A percentile compares a stretch with the other conserved stretches of the same genome.
Conservation (phyloP, 2,888 invertebrate genomes). For the Barypeithes pellucidus region DNA sequence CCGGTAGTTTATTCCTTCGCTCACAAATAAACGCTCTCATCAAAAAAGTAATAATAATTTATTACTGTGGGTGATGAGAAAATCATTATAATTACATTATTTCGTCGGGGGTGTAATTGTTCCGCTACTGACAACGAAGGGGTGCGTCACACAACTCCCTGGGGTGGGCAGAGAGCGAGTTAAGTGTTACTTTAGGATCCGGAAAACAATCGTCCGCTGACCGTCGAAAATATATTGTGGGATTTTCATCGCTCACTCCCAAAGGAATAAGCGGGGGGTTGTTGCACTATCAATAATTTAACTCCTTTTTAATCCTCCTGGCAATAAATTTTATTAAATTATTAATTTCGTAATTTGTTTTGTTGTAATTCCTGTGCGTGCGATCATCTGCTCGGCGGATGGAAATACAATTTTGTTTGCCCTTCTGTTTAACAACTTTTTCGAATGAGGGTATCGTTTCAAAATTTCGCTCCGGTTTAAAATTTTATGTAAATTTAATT, state of each 20-base stretch:
- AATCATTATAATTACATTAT: slow-evolving; percentile 43
- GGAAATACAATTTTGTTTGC: slow-evolving; percentile 21
- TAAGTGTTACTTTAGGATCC: slow-evolving; percentile 48
- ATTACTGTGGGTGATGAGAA: slow-evolving; percentile 34
- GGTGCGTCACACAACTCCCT: slow-evolving; percentile 42
- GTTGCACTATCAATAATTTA: slow-evolving; percentile 43
- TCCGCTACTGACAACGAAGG: slow-evolving; percentile 34
- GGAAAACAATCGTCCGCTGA: slow-evolving; percentile 49
- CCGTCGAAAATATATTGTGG: slow-evolving; percentile 47
- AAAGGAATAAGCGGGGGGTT: slow-evolving; percentile 26
- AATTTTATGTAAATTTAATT: slow-evolving; percentile 17
- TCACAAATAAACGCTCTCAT: not conserved
- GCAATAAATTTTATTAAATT: slow-evolving; percentile 42
- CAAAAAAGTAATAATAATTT: slow-evolving; percentile 15
- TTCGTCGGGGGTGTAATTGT: slow-evolving; percentile 32
- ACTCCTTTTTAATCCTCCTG: slow-evolving; percentile 33
- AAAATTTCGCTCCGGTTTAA: not conserved
- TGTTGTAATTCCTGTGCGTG: slow-evolving; percentile 28
- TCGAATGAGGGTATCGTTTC: slow-evolving; percentile 8
- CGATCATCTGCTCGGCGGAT: slow-evolving; percentile 21
- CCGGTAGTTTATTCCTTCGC: no score
- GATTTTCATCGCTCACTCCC: slow-evolving; percentile 43
- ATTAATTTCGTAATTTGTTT: slow-evolving; percentile 43
- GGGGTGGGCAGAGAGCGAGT: slow-evolving; percentile 37
- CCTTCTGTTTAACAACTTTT: slow-evolving; percentile 15